Percentiles rank a stretch among this genome's conserved stretches.
phyloP scores from a whole-genome alignment of 2,113 vertebrate species.

The Cygnus atratus region DNA sequence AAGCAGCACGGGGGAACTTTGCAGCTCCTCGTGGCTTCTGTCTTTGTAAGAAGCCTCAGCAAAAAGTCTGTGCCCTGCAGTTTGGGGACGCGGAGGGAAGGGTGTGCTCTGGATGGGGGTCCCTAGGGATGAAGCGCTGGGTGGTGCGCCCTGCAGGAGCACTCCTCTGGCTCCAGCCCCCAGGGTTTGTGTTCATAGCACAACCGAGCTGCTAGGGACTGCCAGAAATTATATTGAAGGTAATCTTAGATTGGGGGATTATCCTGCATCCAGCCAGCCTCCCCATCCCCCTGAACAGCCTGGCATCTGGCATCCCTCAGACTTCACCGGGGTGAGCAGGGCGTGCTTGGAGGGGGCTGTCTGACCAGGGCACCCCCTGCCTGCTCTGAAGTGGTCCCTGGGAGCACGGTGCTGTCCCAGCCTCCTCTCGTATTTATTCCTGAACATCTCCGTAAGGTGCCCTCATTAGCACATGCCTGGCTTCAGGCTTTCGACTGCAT shows the following conservation, averaged over 20 bases:
- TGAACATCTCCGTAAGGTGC: no score
- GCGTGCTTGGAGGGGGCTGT: neutral
- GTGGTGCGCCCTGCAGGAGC: neutral
- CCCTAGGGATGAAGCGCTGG: neutral
- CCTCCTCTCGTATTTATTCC: neutral
- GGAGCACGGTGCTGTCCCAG: neutral
- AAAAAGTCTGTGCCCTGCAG: neutral
- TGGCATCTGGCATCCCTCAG: conserved; percentile 44
- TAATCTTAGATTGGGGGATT: conserved; percentile 58
- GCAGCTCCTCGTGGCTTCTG: neutral
- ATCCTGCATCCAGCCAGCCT: conserved; percentile 20
- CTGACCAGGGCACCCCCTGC: no score
- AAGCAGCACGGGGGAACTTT: neutral
- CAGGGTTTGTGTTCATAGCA: neutral
- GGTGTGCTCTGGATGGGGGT: neutral
- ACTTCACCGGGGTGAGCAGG: neutral
- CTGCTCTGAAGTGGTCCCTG: neutral
- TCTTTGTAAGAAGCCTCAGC: neutral
- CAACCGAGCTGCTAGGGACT: neutral
- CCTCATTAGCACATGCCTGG: neutral
- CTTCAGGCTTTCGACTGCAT: neutral
- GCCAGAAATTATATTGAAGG: conserved; percentile 37
- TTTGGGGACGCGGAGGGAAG: neutral
- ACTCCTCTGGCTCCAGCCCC: neutral
- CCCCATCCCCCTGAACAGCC: conserved; percentile 20